These are phyloP conservation scores for Himalopsyche japonica DNA, from an alignment of 2,888 invertebrate genomes.

Conservation along the genomic window DNA sequence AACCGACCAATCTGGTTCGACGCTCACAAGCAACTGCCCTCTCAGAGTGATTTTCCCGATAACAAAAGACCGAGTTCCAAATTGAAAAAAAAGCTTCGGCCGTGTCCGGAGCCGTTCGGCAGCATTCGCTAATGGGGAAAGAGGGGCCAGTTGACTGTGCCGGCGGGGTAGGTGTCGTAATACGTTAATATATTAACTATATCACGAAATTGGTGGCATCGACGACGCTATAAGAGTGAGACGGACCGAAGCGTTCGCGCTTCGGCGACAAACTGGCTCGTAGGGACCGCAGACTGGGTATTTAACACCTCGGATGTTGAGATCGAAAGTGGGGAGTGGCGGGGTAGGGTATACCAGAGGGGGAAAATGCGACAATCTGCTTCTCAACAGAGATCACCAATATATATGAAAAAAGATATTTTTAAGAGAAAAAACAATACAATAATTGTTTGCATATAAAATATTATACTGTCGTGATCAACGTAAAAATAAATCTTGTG, in stretches of 20 bases:
- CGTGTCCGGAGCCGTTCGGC: not conserved
- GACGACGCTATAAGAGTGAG: not conserved
- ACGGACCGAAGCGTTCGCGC: constrained; percentile 22
- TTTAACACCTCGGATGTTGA: constrained; percentile 32
- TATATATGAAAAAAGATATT: not conserved
- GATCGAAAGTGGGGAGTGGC: not conserved
- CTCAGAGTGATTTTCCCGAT: not conserved
- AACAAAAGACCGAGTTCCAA: not conserved
- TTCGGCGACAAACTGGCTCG: constrained; percentile 37
- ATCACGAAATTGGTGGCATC: not conserved
- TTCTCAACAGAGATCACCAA: not conserved
- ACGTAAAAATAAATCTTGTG: too few species aligned
- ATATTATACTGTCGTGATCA: too few species aligned
- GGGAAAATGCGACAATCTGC: not conserved
- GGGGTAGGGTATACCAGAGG: not conserved
- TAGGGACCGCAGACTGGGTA: not conserved
- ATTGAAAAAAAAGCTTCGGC: not conserved
- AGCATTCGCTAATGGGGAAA: not conserved
- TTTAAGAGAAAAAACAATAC: too few species aligned
- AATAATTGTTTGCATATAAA: too few species aligned
- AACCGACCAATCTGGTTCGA: not conserved
- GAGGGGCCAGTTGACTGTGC: not conserved
- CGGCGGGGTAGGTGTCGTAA: not conserved
- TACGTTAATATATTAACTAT: not conserved
- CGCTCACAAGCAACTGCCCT: not conserved